Base-by-base conservation (phyloP, 2,113 vertebrate species). In the Heterocephalus glaber region DNA sequence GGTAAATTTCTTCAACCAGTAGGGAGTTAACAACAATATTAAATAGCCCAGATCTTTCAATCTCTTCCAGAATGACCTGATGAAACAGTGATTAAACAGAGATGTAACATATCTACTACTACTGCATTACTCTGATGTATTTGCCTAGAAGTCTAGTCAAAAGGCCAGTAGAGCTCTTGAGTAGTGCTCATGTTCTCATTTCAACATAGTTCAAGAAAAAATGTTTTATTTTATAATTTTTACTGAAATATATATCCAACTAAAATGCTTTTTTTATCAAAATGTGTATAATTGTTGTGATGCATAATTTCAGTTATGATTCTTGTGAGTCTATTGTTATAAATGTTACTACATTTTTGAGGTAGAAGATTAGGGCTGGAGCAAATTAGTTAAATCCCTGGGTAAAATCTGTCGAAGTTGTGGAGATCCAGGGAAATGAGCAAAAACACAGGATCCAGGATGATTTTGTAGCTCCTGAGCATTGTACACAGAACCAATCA, bases 221-320 rank as follows among this genome's bases (percentile, higher is more conserved):
- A 41, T 80, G 82, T 41, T 82, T 92, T 16, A 72, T 83, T 88
- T 72, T 79, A 44, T 84, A 84, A 58, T n/a, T 65, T 84, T 79
- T 44, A 70, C 8, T 91, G 17, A 84, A 58, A 83, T 63, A 35
- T 60, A 79, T 5, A 41, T 38, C 5, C 41, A 12, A 72, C 10
- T 28, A 90, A 90, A 77, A 68, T 41, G 30, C 54, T 56, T 8
- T 19, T 87, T 41, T 47, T 10, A 30, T 61, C 41, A 90, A 90
- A 82, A 81, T 77, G 14, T 83, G 56, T 19, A 54, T 12, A 35
- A 54, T 24, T 63, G 22, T 24, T 66, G 5, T 79, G 14, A 79
- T 30, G 7, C 17, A 30, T 52, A 8, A 35, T 54, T 82, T 38
- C n/a, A 20, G 14, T 41, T 49, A 70, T 58, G n/a, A 61, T 49